Conservation (phyloP, 2,113 vertebrate species). For the Parus major region DNA sequence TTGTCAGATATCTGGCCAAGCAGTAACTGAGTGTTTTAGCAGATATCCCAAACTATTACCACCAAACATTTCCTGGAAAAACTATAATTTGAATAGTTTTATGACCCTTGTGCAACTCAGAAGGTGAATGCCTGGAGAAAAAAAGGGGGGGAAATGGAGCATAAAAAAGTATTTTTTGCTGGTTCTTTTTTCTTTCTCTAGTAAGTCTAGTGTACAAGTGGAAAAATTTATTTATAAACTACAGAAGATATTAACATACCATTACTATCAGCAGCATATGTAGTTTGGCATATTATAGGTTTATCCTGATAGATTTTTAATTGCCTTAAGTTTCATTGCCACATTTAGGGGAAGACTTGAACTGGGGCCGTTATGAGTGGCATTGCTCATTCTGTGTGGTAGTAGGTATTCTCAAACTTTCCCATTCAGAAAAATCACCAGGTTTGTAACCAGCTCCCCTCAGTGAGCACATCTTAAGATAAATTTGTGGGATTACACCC, state of each 20-base stretch:
- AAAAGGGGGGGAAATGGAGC: neutral
- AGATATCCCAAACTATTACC: constrained; percentile 45
- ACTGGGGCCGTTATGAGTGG: neutral
- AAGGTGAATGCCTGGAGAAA: constrained; percentile 9
- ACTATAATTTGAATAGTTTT: constrained; percentile 58
- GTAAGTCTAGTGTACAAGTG: neutral
- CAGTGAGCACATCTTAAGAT: neutral
- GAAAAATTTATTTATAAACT: neutral
- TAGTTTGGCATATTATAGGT: neutral
- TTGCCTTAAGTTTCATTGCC: neutral
- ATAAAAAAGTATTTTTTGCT: neutral
- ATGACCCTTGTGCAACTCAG: constrained; percentile 50
- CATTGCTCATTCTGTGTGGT: neutral
- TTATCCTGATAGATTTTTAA: neutral
- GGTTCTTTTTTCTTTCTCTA: neutral
- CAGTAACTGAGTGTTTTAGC: constrained; percentile 55
- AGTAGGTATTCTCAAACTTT: neutral
- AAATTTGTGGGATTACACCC: neutral
- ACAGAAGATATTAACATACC: neutral
- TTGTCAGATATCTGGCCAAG: constrained; percentile 48
- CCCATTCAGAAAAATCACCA: neutral
- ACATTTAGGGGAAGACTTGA: neutral
- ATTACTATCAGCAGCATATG: neutral
- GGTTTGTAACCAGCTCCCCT: neutral
- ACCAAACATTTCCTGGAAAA: constrained; percentile 65